phyloP scores from a whole-genome alignment of 1,140 invertebrate genomes.

The Caenorhabditis remanei region DNA sequence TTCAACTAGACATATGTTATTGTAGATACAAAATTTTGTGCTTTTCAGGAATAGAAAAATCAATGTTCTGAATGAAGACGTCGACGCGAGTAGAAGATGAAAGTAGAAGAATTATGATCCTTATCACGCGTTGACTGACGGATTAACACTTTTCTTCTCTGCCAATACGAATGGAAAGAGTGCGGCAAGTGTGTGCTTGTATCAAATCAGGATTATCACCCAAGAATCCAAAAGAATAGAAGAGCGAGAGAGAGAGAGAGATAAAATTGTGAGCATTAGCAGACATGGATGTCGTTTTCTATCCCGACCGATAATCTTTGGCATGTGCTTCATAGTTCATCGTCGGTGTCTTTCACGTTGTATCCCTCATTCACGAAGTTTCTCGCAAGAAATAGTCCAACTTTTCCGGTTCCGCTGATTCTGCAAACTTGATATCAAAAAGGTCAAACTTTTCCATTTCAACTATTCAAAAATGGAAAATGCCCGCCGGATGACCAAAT shows the following conservation, averaged over 20 bases:
- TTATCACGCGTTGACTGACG: slow-evolving; percentile 25
- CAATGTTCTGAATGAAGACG: not conserved
- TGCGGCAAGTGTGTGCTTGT: not conserved
- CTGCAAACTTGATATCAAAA: no score
- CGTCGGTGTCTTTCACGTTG: not conserved
- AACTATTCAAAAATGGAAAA: no score
- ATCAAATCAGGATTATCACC: slow-evolving; percentile 47
- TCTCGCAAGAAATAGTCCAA: no score
- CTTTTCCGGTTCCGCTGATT: no score
- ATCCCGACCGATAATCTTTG: slow-evolving; percentile 12
- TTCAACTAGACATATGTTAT: slow-evolving; percentile 8
- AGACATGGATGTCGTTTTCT: slow-evolving; percentile 31
- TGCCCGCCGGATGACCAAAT: not conserved
- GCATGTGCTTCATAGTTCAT: slow-evolving; percentile 10
- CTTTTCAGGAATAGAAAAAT: not conserved
- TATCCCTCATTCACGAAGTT: not conserved
- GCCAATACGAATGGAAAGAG: not conserved
- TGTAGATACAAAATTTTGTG: not conserved
- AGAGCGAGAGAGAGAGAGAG: not conserved
- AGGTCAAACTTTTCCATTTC: no score
- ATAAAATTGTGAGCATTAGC: slow-evolving; percentile 14
- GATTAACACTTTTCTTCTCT: slow-evolving; percentile 42
- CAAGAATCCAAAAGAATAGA: slow-evolving; percentile 31
- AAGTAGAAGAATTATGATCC: slow-evolving; percentile 14
- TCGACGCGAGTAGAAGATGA: not conserved